Evolutionary conservation across 2,113 vertebrate species (phyloP).

Genomic region (Carassius auratus): DNA sequence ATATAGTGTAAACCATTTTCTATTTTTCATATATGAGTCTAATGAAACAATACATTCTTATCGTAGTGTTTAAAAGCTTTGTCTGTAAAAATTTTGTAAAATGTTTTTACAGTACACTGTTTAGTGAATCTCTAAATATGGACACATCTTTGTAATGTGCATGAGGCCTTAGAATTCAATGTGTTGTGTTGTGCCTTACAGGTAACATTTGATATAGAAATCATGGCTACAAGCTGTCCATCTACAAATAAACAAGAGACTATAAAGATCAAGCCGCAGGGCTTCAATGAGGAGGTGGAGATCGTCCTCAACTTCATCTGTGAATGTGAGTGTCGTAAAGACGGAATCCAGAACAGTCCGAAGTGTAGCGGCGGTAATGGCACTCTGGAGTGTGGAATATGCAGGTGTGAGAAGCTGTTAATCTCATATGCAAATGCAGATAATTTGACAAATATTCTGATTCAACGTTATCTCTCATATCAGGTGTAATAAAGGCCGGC

Average conservation of each 20-base stretch:
- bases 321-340: constrained; percentile 84
- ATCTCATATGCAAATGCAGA: neutral
- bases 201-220: constrained; percentile 89
- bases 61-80: too few relatives aligned
- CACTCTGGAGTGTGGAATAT: constrained; percentile 94
- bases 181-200: constrained; percentile 56
- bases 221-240: constrained; percentile 87
- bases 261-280: constrained; percentile 90
- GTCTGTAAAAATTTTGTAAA: too few relatives aligned
- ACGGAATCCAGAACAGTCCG: constrained; percentile 76
- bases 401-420: constrained; percentile 80
- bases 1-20: too few relatives aligned
- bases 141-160: too few relatives aligned
- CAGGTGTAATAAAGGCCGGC: constrained; percentile 93
- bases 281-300: constrained; percentile 93
- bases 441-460: neutral
- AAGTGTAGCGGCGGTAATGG: constrained; percentile 84
- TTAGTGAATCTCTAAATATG: too few relatives aligned
- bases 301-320: constrained; percentile 90
- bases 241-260: constrained; percentile 74
- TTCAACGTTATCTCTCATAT: neutral
- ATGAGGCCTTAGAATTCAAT: too few relatives aligned
- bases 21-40: too few relatives aligned
- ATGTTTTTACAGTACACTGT: too few relatives aligned
- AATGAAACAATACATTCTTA: too few relatives aligned